phyloP scores from a whole-genome alignment of 2,888 invertebrate species.

The Eretmocerus hayati region DNA sequence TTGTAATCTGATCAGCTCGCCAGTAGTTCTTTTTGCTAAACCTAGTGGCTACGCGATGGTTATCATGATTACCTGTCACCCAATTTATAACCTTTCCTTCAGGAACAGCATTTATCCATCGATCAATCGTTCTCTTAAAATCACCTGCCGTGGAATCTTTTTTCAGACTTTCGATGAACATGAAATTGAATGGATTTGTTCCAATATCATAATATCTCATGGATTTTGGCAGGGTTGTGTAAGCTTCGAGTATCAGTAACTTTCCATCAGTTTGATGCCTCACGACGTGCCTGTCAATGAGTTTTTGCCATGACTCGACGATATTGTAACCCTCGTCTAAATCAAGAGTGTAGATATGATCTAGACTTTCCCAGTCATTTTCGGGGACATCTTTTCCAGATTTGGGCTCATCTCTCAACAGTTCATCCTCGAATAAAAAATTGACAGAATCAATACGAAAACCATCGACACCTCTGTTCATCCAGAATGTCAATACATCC shows the following conservation, averaged over 20 bases:
- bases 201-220: slow-evolving; percentile 47
- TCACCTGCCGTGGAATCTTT: slow-evolving; percentile 49
- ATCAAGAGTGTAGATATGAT: slow-evolving; percentile 42
- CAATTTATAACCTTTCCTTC: slow-evolving; percentile 54
- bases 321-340: slow-evolving; percentile 40
- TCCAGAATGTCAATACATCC: slow-evolving; percentile 51
- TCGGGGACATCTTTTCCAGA: slow-evolving; percentile 24
- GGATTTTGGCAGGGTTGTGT: slow-evolving; percentile 49
- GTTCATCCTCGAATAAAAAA: slow-evolving; percentile 32
- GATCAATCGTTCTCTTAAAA: slow-evolving; percentile 50
- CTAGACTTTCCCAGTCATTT: slow-evolving; percentile 34
- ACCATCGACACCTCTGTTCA: slow-evolving; percentile 54
- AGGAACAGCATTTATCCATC: slow-evolving; percentile 56
- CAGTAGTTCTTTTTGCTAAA: slow-evolving; percentile 46
- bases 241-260: slow-evolving; percentile 59
- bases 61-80: slow-evolving; percentile 61
- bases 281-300: slow-evolving; percentile 52
- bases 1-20: slow-evolving; percentile 51
- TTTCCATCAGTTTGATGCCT: slow-evolving; percentile 39
- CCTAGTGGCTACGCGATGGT: slow-evolving; percentile 45
- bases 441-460: slow-evolving; percentile 51
- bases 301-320: slow-evolving; percentile 51
- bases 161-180: slow-evolving; percentile 49
- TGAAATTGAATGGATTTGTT: slow-evolving; percentile 58
- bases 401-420: slow-evolving; percentile 34